These are phyloP conservation scores for Labeo calbasu DNA, from an alignment of 2,797 vertebrate species.

Conservation along the genomic window DNA sequence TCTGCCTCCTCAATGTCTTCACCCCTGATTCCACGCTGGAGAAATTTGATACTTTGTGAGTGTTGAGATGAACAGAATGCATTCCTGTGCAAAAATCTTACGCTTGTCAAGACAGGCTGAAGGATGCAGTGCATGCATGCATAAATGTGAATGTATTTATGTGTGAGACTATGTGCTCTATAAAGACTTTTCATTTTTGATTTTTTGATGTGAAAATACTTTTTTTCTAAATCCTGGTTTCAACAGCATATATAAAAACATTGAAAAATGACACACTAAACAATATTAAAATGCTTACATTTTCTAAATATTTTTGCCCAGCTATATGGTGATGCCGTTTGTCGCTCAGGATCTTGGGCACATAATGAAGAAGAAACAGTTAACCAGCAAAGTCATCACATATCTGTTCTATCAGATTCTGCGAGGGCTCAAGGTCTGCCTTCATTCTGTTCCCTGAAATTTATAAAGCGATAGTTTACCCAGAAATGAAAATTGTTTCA, in stretches of 20 bases:
- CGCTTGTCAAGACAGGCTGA: constrained; percentile 64
- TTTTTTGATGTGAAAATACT: neutral
- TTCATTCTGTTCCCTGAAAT: neutral
- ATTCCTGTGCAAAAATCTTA: constrained; percentile 65
- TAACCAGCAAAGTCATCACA: constrained; percentile 73
- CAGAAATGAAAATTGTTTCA: no score
- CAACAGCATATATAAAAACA: neutral
- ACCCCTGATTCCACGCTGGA: constrained; percentile 80
- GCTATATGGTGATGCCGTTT: constrained; percentile 85
- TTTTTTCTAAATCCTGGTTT: neutral
- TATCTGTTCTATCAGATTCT: constrained; percentile 85
- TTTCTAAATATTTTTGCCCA: constrained; percentile 49
- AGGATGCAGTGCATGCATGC: constrained; percentile 4
- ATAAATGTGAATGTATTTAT: neutral
- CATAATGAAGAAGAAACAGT: constrained; percentile 80
- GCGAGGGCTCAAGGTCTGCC: constrained; percentile 78
- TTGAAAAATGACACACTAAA: neutral
- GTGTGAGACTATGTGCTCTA: neutral
- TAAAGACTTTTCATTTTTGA: neutral
- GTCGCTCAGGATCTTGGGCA: constrained; percentile 80
- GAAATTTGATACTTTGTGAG: constrained; percentile 87
- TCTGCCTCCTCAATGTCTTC: constrained; percentile 83
- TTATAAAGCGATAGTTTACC: no score
- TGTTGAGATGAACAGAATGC: constrained; percentile 56
- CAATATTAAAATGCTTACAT: neutral